Evolutionary conservation across 2,113 vertebrate genomes (phyloP), one percentile per base, ranked within the genome.

Genomic region (Prietella phreatophila): DNA sequence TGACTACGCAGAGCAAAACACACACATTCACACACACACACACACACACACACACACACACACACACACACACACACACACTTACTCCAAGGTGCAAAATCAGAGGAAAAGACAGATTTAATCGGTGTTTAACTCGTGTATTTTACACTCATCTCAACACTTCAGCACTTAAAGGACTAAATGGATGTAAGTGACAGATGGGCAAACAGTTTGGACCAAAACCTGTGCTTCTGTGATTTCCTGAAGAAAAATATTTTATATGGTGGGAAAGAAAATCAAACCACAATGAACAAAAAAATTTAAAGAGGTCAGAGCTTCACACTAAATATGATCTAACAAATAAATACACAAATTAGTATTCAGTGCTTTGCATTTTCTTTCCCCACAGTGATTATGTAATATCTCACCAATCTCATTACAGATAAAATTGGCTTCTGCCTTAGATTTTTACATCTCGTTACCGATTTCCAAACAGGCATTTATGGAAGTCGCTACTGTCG

Each of bases 61-160:
- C 56, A 27, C 19, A 50, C 25, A 78, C 60, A 60, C 60, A 27
- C 42, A 63, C 55, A 56, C 22, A 69, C 36, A 76, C 56, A 61
- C 56, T 19, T 11, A 60, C 25, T 14, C 25, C 30, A 11, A 83
- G 27, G 20, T 60, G 56, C 55, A 60, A 27, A 39, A 13, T 60
- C 19, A 82, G 80, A 61, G 56, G 9, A 11, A 75, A 75, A 71
- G 58, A 86, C 58, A 86, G 85, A 80, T 86, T 83, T 47, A 73
- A 36, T 83, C 25, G 75, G 79, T 2, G 22, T 63, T 88, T 84
- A 63, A 50, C 82, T 42, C 36, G 30, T 61, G 65, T 83, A 84
- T n/a, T 76, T 84, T 83, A 75, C 67, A 83, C 69, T 83, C 86
- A 53, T 7, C 42, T 84, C 82, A 79, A 84, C 82, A 84, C 82